Conservation (phyloP, 2,113 vertebrate species). For the Oncorhynchus keta region DNA sequence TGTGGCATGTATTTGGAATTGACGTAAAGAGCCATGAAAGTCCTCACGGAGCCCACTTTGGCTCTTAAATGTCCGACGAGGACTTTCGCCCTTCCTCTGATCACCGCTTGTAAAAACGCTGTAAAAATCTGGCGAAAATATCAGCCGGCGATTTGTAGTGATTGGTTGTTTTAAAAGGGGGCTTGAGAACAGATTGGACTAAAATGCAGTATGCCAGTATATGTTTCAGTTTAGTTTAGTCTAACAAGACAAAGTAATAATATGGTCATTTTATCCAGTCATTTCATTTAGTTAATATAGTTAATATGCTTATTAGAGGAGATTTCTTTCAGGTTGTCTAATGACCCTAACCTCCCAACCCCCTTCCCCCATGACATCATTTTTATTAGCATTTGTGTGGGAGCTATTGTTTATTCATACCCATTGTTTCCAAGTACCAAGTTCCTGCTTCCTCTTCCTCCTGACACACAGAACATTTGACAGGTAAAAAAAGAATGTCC, state of each 20-base stretch:
- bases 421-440: conserved; percentile 71
- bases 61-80: background rate
- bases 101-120: background rate
- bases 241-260: background rate
- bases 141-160: background rate
- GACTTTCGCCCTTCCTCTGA: background rate
- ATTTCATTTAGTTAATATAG: background rate
- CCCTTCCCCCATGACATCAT: conserved; percentile 53
- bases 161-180: background rate
- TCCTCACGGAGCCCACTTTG: conserved; percentile 24
- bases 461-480: conserved; percentile 85
- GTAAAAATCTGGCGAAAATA: background rate
- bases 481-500: conserved; percentile 88
- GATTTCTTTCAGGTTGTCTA: background rate
- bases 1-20: conserved; percentile 37
- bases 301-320: background rate
- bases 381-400: conserved; percentile 58
- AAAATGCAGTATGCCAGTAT: background rate
- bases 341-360: background rate
- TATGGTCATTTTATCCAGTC: background rate
- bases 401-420: conserved; percentile 73
- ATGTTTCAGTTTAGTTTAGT: background rate
- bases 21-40: conserved; percentile 49
- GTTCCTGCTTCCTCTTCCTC: conserved; percentile 75
- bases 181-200: background rate